phyloP scores from a whole-genome alignment of 2,888 invertebrate genomes.

The Nasonovia ribisnigri region DNA sequence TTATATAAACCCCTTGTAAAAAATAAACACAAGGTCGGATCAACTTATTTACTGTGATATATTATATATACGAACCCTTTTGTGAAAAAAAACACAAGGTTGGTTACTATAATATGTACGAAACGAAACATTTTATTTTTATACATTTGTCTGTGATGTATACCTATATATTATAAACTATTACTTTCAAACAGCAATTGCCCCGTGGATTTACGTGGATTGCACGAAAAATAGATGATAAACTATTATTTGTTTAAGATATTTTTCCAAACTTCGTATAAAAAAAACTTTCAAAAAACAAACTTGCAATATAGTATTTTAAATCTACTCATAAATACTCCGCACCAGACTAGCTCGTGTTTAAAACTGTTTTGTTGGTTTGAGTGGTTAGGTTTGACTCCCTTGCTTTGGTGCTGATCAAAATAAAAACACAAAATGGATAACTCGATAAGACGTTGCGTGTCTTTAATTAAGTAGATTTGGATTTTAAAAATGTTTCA shows the following conservation, averaged over 20 bases:
- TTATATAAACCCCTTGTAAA: constrained; percentile 20
- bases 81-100: not conserved
- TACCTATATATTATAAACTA: not conserved
- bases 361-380: not conserved
- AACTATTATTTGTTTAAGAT: not conserved
- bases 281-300: not conserved
- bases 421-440: not conserved
- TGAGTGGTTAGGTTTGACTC: not conserved
- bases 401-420: not conserved
- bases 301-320: not conserved
- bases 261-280: not conserved
- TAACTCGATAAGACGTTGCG: not conserved
- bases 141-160: not conserved
- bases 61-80: not conserved
- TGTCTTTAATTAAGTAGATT: not conserved
- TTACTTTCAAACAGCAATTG: not conserved
- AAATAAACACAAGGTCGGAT: constrained; percentile 13
- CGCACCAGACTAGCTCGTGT: not conserved
- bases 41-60: not conserved
- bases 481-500: not conserved
- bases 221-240: not conserved
- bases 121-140: not conserved
- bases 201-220: not conserved
- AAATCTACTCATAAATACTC: not conserved
- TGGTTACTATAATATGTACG: not conserved